phyloP scores from a whole-genome alignment of 2,888 invertebrate genomes.

The Lycocerus yunnanus region DNA sequence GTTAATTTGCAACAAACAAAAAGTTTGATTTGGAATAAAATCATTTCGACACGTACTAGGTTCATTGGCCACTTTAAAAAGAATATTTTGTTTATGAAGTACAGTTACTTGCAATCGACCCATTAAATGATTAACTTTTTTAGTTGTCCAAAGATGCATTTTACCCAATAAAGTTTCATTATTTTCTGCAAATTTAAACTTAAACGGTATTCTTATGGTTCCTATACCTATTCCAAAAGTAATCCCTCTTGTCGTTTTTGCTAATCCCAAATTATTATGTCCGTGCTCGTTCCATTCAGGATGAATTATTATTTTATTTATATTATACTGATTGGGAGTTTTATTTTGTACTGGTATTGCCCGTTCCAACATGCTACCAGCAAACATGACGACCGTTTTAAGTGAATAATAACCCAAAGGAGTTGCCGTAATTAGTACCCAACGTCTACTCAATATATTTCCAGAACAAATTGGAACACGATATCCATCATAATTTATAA shows the following conservation, averaged over 20 bases:
- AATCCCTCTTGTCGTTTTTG: not conserved
- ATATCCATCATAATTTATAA: not conserved
- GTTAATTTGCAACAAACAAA: slow-evolving; percentile 5
- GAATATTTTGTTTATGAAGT: not conserved
- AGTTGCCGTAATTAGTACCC: slow-evolving; percentile 7
- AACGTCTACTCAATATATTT: not conserved
- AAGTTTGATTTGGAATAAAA: not conserved
- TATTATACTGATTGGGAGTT: too few relatives aligned
- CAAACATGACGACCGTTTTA: not conserved
- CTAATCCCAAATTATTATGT: not conserved
- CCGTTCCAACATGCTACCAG: too few relatives aligned
- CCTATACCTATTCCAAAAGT: slow-evolving; percentile 1
- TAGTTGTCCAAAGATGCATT: not conserved
- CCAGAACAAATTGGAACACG: slow-evolving; percentile 6
- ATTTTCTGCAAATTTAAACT: not conserved
- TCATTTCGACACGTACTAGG: not conserved
- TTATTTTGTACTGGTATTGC: too few relatives aligned
- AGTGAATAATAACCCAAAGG: slow-evolving; percentile 2
- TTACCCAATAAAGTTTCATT: not conserved
- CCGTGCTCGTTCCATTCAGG: not conserved
- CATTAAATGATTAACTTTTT: not conserved
- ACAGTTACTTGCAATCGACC: not conserved
- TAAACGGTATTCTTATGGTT: not conserved
- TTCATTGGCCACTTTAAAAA: not conserved
- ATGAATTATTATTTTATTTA: slow-evolving; percentile 1